Conservation (phyloP, 2,888 invertebrate genomes). For the Diarsia dahlii region DNA sequence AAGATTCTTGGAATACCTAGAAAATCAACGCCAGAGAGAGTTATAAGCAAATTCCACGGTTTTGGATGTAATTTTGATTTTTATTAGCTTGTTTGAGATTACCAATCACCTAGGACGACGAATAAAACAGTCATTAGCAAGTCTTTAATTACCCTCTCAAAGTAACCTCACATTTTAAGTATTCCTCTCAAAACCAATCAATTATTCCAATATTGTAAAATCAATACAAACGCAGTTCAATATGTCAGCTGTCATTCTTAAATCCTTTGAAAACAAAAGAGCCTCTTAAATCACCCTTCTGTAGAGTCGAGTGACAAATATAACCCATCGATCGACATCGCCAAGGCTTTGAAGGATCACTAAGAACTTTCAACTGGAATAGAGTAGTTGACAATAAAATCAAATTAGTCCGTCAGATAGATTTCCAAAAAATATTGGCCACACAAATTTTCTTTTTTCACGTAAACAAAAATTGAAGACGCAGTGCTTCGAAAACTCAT, state of each 20-base stretch:
- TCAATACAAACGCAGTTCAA: slow-evolving; percentile 29
- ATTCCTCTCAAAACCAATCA: not conserved
- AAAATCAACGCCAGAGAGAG: not conserved
- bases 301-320: slow-evolving; percentile 48
- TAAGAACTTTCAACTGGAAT: slow-evolving; percentile 22
- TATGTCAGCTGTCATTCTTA: slow-evolving; percentile 24
- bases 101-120: not conserved
- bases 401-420: too few relatives aligned
- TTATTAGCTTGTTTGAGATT: not conserved
- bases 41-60: not conserved
- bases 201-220: slow-evolving; percentile 27
- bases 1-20: not conserved
- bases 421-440: too few relatives aligned
- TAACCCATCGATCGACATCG: slow-evolving; percentile 32
- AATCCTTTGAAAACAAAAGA: slow-evolving; percentile 41
- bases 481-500: too few relatives aligned
- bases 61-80: not conserved
- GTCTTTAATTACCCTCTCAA: not conserved
- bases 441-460: too few relatives aligned
- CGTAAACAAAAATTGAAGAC: too few relatives aligned
- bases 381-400: too few relatives aligned
- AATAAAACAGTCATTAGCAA: not conserved
- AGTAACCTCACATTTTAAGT: not conserved
- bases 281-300: slow-evolving; percentile 34
- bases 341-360: slow-evolving; percentile 25